Percentiles rank a stretch among this genome's conserved stretches.
These are phyloP conservation scores for Parnassius glacialis DNA, from an alignment of 2,888 invertebrate species.

Conservation along the genomic window DNA sequence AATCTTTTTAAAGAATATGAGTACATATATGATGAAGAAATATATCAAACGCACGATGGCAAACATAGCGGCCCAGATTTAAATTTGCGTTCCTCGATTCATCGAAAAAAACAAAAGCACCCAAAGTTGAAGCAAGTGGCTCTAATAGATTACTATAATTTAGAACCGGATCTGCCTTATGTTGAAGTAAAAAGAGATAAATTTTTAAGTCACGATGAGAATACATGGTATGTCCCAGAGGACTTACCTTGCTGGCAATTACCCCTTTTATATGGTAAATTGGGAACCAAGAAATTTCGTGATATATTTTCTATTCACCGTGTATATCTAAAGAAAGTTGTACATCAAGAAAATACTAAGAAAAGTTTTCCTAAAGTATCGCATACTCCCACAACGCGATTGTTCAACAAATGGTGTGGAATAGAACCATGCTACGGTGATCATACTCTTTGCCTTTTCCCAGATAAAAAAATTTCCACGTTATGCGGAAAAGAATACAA, in stretches of 20 bases:
- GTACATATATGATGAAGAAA: constrained; percentile 18
- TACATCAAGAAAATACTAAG: constrained; percentile 32
- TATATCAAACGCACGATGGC: neutral
- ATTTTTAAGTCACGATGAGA: constrained; percentile 27
- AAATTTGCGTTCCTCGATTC: constrained; percentile 1
- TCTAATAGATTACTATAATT: constrained; percentile 51
- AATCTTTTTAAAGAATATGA: constrained; percentile 17
- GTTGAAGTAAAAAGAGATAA: constrained; percentile 27
- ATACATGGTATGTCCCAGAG: constrained; percentile 63
- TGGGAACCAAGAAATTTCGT: constrained; percentile 34
- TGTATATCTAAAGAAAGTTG: constrained; percentile 50
- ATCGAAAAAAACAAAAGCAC: constrained; percentile 28
- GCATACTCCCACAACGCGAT: constrained; percentile 19
- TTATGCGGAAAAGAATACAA: constrained; percentile 51
- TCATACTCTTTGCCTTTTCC: constrained; percentile 67
- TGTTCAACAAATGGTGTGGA: constrained; percentile 63
- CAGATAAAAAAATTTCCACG: constrained; percentile 42
- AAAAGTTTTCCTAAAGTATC: constrained; percentile 25
- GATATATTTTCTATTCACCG: constrained; percentile 53
- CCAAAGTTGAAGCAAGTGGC: constrained; percentile 31
- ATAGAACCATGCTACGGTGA: constrained; percentile 66
- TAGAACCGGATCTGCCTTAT: constrained; percentile 48
- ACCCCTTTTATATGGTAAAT: constrained; percentile 58
- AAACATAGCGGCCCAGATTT: neutral
- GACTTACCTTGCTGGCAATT: constrained; percentile 65